These are phyloP conservation scores for Pogonus chalceus DNA, from an alignment of 1,140 invertebrate genomes.

Conservation along the genomic window DNA sequence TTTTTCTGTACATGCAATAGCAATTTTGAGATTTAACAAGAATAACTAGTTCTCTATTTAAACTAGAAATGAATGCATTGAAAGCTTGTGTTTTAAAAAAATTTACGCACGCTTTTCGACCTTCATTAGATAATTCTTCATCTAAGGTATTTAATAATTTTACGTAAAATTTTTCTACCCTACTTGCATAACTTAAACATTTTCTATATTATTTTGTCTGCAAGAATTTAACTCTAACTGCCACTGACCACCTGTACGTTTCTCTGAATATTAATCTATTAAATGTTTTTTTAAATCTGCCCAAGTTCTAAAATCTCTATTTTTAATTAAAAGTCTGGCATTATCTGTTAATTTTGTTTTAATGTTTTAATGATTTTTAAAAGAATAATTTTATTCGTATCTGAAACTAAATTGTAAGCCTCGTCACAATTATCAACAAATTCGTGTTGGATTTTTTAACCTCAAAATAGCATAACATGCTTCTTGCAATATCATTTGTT, in stretches of 20 bases:
- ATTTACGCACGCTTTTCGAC: slow-evolving; percentile 16
- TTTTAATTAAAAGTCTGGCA: slow-evolving; percentile 19
- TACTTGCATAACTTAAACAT: slow-evolving; percentile 19
- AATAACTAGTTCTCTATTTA: slow-evolving; percentile 13
- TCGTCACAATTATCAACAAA: slow-evolving; percentile 15
- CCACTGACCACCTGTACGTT: slow-evolving; percentile 22
- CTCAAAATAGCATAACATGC: slow-evolving; percentile 12
- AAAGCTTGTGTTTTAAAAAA: slow-evolving; percentile 22
- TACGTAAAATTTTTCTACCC: slow-evolving; percentile 22
- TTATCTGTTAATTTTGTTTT: slow-evolving; percentile 21
- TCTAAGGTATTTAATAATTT: slow-evolving; percentile 23
- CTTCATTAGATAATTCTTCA: slow-evolving; percentile 16
- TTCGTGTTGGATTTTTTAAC: slow-evolving; percentile 13
- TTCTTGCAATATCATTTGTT: neutral
- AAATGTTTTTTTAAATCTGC: slow-evolving; percentile 18
- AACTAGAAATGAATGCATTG: slow-evolving; percentile 21
- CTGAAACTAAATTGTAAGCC: slow-evolving; percentile 4
- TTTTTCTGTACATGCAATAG: slow-evolving; percentile 20
- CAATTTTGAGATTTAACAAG: slow-evolving; percentile 20
- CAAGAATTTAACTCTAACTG: slow-evolving; percentile 25
- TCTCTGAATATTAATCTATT: slow-evolving; percentile 21
- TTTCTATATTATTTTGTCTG: slow-evolving; percentile 19
- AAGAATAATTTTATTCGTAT: slow-evolving; percentile 7
- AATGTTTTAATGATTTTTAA: slow-evolving; percentile 11
- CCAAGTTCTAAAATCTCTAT: slow-evolving; percentile 19